Evolutionary conservation across 2,113 vertebrate species (phyloP).

Genomic region (Antechinus flavipes): DNA sequence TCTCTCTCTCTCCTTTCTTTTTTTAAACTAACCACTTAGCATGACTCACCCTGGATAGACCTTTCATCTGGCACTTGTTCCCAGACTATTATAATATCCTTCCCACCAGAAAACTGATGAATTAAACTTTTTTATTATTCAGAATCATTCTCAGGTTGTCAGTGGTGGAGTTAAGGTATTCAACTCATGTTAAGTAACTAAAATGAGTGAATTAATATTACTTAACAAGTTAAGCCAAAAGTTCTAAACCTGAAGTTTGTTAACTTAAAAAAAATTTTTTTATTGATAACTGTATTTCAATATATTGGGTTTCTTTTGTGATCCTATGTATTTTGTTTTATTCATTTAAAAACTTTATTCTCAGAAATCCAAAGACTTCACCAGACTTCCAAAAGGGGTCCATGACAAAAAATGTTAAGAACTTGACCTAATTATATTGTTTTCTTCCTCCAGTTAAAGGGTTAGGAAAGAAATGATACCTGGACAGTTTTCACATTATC

Average conservation of each 20-base stretch:
- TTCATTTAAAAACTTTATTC: not conserved
- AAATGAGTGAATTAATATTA: not conserved
- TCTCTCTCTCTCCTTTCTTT: too few species aligned
- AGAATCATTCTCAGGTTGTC: not conserved
- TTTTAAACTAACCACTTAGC: not conserved
- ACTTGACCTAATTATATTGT: not conserved
- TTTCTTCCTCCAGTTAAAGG: not conserved
- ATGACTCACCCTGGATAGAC: not conserved
- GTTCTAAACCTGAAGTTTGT: not conserved
- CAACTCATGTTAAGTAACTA: not conserved
- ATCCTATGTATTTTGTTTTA: not conserved
- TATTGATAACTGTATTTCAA: not conserved
- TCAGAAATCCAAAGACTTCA: not conserved
- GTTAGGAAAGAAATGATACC: not conserved
- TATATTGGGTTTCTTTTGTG: not conserved
- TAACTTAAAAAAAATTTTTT: not conserved
- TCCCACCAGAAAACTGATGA: not conserved
- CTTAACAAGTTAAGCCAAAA: not conserved
- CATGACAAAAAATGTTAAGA: not conserved
- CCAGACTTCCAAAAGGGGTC: not conserved
- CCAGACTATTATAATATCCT: not conserved
- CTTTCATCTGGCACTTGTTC: not conserved
- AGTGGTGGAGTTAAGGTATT: not conserved
- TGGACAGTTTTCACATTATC: not conserved
- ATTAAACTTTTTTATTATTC: not conserved